These are phyloP conservation scores for Anthoscopus minutus DNA, from an alignment of 2,113 vertebrate species.

Conservation along the genomic window DNA sequence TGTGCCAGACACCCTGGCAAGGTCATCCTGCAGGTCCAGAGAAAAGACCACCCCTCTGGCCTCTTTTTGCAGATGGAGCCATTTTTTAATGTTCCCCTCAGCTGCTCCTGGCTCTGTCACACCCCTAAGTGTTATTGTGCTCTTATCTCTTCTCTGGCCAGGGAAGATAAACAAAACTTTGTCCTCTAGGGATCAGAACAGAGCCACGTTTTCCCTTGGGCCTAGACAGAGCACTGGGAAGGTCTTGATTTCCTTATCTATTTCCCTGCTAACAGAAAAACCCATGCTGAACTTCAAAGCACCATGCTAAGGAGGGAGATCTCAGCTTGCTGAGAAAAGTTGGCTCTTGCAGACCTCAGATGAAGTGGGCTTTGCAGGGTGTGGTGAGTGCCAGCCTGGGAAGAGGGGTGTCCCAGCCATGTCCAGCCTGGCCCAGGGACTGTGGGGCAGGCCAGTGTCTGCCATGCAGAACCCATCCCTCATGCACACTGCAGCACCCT, in stretches of 20 bases:
- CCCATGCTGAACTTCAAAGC: neutral
- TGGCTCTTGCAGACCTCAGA: neutral
- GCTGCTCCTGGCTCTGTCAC: neutral
- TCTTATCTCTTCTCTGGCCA: neutral
- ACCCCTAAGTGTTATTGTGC: neutral
- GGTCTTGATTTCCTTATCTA: neutral
- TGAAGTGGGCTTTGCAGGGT: rapidly evolving
- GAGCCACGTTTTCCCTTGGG: neutral
- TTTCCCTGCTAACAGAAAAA: neutral
- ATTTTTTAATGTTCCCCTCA: neutral
- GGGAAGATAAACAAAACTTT: neutral
- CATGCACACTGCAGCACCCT: rapidly evolving
- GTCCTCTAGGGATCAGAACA: neutral
- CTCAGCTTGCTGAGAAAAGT: neutral
- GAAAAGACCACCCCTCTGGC: neutral
- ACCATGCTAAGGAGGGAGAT: rapidly evolving
- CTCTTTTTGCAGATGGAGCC: neutral
- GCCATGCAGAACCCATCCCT: neutral
- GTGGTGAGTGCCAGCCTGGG: neutral
- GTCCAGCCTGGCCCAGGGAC: neutral
- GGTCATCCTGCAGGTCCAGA: neutral
- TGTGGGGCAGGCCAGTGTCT: neutral
- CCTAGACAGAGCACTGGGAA: neutral
- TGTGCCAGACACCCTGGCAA: neutral
- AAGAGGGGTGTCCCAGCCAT: no score